phyloP scores from a whole-genome alignment of 2,797 vertebrate species.

The Jordanella pulchra region DNA sequence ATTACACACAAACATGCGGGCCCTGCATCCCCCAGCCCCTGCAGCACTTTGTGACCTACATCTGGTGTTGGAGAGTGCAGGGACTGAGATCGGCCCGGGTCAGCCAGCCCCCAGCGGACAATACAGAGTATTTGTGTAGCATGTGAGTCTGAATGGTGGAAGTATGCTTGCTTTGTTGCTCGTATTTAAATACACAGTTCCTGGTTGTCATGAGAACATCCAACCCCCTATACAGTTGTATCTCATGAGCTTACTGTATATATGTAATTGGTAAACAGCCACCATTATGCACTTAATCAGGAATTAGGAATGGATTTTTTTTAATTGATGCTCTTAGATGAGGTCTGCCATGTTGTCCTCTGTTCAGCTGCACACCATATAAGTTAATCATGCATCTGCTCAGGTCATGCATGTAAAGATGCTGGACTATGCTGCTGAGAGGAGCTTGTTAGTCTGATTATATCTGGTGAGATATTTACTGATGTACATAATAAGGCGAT shows the following conservation, averaged over 20 bases:
- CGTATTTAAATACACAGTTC: conserved; percentile 30
- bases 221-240: conserved; percentile 1
- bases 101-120: conserved; percentile 57
- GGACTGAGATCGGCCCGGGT: conserved; percentile 65
- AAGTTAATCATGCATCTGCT: conserved; percentile 58
- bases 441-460: conserved; percentile 66
- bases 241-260: conserved; percentile 33
- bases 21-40: conserved; percentile 62
- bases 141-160: conserved; percentile 36
- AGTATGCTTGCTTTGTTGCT: conserved; percentile 22
- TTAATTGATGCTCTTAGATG: conserved; percentile 22
- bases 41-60: conserved; percentile 79
- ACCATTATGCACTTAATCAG: conserved; percentile 9
- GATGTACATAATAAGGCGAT: conserved; percentile 7
- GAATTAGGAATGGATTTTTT: conserved; percentile 6
- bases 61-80: conserved; percentile 72
- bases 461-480: conserved; percentile 40
- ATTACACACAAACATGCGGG: conserved; percentile 21
- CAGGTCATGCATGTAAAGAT: conserved; percentile 57
- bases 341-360: conserved; percentile 32
- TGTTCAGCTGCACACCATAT: conserved; percentile 39
- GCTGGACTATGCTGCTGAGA: conserved; percentile 30
- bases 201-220: conserved; percentile 29
- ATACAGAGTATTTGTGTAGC: conserved; percentile 44
- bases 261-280: conserved; percentile 11